Percentiles rank a stretch among this genome's conserved stretches.
Evolutionary conservation across 1,140 invertebrate species (phyloP).

Genomic region (Batillaria attramentaria): DNA sequence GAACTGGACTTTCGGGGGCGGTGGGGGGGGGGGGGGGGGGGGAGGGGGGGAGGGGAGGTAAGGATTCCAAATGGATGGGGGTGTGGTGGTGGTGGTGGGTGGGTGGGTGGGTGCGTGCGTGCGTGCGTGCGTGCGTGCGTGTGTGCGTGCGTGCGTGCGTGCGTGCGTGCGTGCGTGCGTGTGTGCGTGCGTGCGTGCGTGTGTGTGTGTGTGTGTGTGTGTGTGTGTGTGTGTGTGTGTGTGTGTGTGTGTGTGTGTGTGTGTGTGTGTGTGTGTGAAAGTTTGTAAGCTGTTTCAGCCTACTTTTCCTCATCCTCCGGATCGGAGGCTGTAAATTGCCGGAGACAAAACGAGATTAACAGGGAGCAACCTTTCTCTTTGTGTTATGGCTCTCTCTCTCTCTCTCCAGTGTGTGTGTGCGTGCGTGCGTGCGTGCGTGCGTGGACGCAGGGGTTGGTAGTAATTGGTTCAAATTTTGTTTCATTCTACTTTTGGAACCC

Average conservation of each 20-base stretch:
- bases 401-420: not conserved
- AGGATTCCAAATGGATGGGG: too few species aligned
- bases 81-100: constrained; percentile 1
- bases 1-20: too few species aligned
- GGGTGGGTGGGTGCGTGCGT: constrained; percentile 1
- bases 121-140: constrained; percentile 11
- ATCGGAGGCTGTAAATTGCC: too few species aligned
- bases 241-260: constrained; percentile 15
- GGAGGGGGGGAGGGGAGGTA: too few species aligned
- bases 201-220: constrained; percentile 23
- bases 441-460: too few species aligned
- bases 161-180: not conserved
- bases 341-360: too few species aligned
- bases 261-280: constrained; percentile 11
- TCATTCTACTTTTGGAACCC: too few species aligned
- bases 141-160: constrained; percentile 11
- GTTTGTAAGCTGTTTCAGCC: too few species aligned
- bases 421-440: not conserved
- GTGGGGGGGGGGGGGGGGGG: too few species aligned
- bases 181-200: constrained; percentile 2
- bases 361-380: too few species aligned
- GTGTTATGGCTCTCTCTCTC: not conserved
- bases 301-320: too few species aligned
- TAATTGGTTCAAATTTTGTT: too few species aligned
- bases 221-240: constrained; percentile 12